A percentile compares a stretch with the other conserved stretches of the same genome.
phyloP scores from a whole-genome alignment of 2,797 vertebrate species.

The Mormyrus proboscirostris region DNA sequence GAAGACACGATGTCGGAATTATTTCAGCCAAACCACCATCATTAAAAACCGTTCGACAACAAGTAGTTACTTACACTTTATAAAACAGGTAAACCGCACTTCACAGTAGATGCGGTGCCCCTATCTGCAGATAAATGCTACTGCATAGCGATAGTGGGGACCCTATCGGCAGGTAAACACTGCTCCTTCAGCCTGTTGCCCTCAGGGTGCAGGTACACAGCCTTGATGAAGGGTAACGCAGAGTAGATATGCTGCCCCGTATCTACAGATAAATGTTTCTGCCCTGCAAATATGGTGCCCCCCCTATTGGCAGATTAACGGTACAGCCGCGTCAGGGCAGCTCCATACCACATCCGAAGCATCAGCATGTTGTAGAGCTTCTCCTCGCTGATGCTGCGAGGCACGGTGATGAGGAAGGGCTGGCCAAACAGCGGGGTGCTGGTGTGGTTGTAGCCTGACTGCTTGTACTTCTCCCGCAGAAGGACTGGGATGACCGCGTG shows the following conservation, averaged over 20 bases:
- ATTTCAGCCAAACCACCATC: not conserved
- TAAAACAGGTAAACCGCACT: not conserved
- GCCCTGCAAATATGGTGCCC: not conserved
- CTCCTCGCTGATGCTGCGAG: conserved; percentile 87
- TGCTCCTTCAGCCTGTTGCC: not conserved
- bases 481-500: conserved; percentile 94
- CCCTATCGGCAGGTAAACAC: not conserved
- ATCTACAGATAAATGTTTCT: not conserved
- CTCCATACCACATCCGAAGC: conserved; percentile 79
- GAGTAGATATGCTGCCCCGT: not conserved
- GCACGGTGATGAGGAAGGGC: conserved; percentile 92
- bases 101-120: not conserved
- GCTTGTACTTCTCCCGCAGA: conserved; percentile 90
- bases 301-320: not conserved
- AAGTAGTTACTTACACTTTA: not conserved
- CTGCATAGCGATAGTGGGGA: not conserved
- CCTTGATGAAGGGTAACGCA: not conserved
- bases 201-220: not conserved
- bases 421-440: conserved; percentile 88
- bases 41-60: not conserved
- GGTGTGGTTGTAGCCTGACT: conserved; percentile 90
- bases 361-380: conserved; percentile 95
- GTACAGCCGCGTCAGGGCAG: not conserved
- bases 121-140: not conserved
- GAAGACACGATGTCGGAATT: not conserved